phyloP scores from a whole-genome alignment of 2,113 vertebrate genomes.

The Melanotaenia duboulayi region DNA sequence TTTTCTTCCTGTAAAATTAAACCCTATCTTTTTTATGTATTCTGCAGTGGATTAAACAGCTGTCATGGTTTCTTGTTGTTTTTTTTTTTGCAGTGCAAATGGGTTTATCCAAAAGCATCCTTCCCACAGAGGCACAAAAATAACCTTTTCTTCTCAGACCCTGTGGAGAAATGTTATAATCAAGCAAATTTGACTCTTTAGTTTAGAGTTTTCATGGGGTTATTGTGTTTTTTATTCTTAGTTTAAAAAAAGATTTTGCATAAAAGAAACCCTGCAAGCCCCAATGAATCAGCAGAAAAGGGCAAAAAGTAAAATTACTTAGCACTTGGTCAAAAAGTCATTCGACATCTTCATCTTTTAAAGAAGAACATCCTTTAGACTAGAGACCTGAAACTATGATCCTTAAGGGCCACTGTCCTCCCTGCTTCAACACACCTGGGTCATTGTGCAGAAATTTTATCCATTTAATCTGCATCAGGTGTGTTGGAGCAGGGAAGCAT shows the following conservation, averaged over 20 bases:
- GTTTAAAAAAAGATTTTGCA: not conserved
- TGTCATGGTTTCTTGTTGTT: slow-evolving; percentile 15
- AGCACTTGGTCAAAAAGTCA: slow-evolving; percentile 26
- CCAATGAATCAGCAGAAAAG: slow-evolving; percentile 42
- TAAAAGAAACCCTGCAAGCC: slow-evolving; percentile 19
- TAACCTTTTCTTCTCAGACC: slow-evolving; percentile 10
- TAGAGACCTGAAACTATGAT: too few species aligned
- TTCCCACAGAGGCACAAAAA: not conserved
- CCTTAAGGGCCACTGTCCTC: too few species aligned
- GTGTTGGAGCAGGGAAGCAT: too few species aligned
- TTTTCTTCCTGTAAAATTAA: slow-evolving; percentile 1
- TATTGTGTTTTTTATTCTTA: too few species aligned
- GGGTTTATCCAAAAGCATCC: slow-evolving; percentile 2
- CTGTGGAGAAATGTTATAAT: slow-evolving; percentile 8
- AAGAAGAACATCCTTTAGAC: slow-evolving; percentile 10
- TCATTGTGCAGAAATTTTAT: too few species aligned
- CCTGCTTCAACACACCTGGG: too few species aligned
- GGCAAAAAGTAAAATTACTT: slow-evolving; percentile 25
- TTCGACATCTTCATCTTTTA: slow-evolving; percentile 5
- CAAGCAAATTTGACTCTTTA: slow-evolving; percentile 33
- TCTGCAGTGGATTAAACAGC: not conserved
- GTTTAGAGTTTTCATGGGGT: not conserved
- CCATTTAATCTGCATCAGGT: too few species aligned
- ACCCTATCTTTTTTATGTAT: not conserved
- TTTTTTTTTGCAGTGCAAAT: slow-evolving; percentile 23